Evolutionary conservation across 1,140 invertebrate species (phyloP), one percentile per base, ranked within the genome.

Genomic region (Cotesia glomerata): DNA sequence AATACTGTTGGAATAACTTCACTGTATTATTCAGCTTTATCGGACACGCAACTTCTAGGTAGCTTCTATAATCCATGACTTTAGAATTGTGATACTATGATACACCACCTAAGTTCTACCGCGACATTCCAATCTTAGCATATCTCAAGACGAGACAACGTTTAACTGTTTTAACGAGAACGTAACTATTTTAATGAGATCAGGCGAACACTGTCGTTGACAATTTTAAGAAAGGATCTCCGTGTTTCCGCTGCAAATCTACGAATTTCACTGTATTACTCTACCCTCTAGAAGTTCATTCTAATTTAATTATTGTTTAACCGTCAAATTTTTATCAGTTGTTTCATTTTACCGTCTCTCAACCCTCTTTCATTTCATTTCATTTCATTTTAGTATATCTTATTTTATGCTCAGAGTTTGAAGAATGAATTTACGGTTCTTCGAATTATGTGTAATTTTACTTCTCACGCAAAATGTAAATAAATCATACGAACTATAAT

Each of bases 131-230:
- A 9, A 45, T 45, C 39, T 45, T 45, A 45, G 5, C 39, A 45
- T 45, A 45, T 45, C 66, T 61, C 75, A 72, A 76, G 77, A 75
- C 74, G 73, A 70, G 77, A 75, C 75, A 74, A 70, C 70, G 69
- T 76, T 73, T 80, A 80, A 80, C 76, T 72, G 70, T 63, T 72
- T 72, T 72, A 72, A 72, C 66, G 70, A 76, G 73, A 76, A 75
- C 74, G 79, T 76, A 81, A 79, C 78, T 81, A 80, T 80, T 81
- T 79, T 81, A 81, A 81, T 78, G 80, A 81, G 79, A 67, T 45
- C 39, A 45, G 39, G 11, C 7, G 39, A 69, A 65, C 63, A 71
- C 51, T 76, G 69, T 64, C 67, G 26, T 18, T n/a, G 62, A 73
- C 74, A 76, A 69, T 80, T 79, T 75, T 63, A 59, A 56, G 51